Base-by-base conservation (phyloP, 1,140 invertebrate genomes). In the Proctacanthus coquilletti region DNA sequence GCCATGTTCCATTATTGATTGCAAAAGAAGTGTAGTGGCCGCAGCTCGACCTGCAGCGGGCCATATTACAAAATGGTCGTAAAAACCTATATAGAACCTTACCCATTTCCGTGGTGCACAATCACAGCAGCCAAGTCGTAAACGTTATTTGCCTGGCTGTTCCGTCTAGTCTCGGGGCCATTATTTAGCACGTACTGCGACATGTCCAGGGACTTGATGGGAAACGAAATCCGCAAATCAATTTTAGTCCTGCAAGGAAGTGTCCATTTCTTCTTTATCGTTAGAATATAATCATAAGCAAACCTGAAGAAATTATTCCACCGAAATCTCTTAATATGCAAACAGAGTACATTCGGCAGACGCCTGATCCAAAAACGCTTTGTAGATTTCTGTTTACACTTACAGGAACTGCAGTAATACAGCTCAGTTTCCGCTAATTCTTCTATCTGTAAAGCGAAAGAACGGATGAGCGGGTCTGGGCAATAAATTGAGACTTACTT, bases 21-120 rank as follows among this genome's bases (percentile, higher is more conserved):
- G 81, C 82, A 65, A 83, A 87, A 40, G 83, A 77, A 44, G 83
- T 87, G 60, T 87, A 88, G 60, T 86, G 83, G 38, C 84, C 84
- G 38, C 80, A 85, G 11, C 80, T 82, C 40, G 80, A 78, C 9
- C 81, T 84, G 53, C 3, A 27, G 20, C 8, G 21, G 6, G 13
- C 6, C 18, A 33, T 5, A 33, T 17, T 4, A 21, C 2, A 18
- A 35, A 4, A 35, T 3, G 3, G 20, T 35, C n/a, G 21, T 19
- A 35, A 19, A 21, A 14, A 35, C 5, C 20, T 6, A 35, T 21
- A 5, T 4, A 35, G 21, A 21, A 19, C 20, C 15, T 21, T 3
- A 35, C 18, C 18, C 18, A 19, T 35, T 19, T 43, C 83, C 84
- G 56, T 85, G 83, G 62, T 87, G 84, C 35, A 86, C 83, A 50